Evolutionary conservation across 2,888 invertebrate species (phyloP).

Genomic region (Microctonus brassicae): DNA sequence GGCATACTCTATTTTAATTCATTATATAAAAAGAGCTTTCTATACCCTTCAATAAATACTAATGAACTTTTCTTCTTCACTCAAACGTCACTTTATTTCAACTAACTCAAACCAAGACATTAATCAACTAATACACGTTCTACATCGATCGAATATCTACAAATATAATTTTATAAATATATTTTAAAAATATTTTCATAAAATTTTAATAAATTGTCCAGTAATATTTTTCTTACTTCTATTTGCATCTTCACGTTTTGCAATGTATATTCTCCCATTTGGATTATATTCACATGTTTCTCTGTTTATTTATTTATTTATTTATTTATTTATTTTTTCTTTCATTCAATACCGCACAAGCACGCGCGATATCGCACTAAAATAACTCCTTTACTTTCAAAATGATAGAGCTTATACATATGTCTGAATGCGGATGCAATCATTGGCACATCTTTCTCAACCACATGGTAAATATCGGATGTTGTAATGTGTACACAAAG

Average conservation of each 20-base stretch:
- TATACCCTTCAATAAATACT: background rate
- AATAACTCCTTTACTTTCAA: conserved; percentile 18
- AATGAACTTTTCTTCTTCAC: background rate
- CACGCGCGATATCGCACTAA: conserved; percentile 13
- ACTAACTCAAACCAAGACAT: background rate
- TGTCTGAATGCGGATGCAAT: background rate
- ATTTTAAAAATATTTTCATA: too few relatives aligned
- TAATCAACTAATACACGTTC: background rate
- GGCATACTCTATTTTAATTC: background rate
- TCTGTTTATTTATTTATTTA: background rate
- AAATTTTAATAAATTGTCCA: too few relatives aligned
- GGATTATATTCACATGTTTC: background rate
- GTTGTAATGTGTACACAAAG: background rate
- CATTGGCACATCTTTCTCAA: conserved; percentile 12
- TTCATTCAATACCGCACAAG: background rate
- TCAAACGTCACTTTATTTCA: background rate
- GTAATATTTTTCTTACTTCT: too few relatives aligned
- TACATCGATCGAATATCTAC: background rate
- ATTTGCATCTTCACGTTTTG: background rate
- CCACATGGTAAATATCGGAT: conserved; percentile 28
- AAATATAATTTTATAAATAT: too few relatives aligned
- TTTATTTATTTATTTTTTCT: background rate
- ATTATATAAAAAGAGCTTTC: too few relatives aligned
- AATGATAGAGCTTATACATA: conserved; percentile 13
- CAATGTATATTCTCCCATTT: background rate